phyloP scores from a whole-genome alignment of 2,797 vertebrate species.

The Lophius americanus region DNA sequence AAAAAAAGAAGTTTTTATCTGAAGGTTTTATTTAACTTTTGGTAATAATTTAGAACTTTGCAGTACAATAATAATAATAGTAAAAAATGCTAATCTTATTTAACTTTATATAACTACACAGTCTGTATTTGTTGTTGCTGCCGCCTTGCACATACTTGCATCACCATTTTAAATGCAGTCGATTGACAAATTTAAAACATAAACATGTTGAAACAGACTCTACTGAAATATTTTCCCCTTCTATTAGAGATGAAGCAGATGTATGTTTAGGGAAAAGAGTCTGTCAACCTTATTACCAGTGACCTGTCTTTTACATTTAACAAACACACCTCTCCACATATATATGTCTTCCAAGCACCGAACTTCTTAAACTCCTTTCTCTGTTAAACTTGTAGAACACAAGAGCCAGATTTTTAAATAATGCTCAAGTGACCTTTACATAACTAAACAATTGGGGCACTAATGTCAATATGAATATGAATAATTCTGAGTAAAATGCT shows the following conservation, averaged over 20 bases:
- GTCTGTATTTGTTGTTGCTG: too few relatives aligned
- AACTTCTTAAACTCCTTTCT: background rate
- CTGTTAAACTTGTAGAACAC: background rate
- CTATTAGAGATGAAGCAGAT: background rate
- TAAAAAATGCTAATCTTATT: too few relatives aligned
- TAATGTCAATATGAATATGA: background rate
- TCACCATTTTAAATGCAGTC: too few relatives aligned
- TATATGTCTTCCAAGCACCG: background rate
- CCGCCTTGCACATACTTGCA: too few relatives aligned
- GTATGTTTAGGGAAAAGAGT: background rate
- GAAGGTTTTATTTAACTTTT: too few relatives aligned
- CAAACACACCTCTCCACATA: background rate
- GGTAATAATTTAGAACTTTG: too few relatives aligned
- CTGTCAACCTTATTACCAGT: background rate
- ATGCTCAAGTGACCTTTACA: background rate
- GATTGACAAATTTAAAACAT: too few relatives aligned
- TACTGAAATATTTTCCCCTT: background rate
- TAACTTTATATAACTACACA: too few relatives aligned
- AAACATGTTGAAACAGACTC: too few relatives aligned
- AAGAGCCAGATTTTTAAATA: background rate
- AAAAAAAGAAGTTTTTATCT: too few relatives aligned
- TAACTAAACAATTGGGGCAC: background rate
- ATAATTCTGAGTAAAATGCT: background rate
- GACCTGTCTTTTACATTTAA: slow-evolving; percentile 13
- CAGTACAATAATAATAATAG: too few relatives aligned